Conservation (phyloP, 1,140 invertebrate species). For the Eubasilissa regina region DNA sequence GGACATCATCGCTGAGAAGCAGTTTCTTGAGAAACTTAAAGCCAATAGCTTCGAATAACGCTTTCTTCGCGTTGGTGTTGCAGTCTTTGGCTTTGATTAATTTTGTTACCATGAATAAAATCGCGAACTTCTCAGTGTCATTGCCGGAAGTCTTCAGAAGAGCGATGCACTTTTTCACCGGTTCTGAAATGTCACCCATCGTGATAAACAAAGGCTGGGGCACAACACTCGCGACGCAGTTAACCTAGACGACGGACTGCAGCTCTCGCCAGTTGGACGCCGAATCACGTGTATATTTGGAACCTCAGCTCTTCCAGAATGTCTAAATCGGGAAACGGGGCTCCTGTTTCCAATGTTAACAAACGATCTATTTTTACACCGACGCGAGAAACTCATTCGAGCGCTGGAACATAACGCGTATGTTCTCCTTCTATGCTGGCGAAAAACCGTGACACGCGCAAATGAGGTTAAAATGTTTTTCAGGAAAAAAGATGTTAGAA, state of each 20-base stretch:
- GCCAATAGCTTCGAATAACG: conserved; percentile 91
- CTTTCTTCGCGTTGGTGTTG: conserved; percentile 78
- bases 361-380: conserved; percentile 50
- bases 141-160: conserved; percentile 83
- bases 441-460: conserved; percentile 41
- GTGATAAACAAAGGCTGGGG: conserved; percentile 57
- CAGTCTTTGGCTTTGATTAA: conserved; percentile 86
- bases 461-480: conserved; percentile 47
- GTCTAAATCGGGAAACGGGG: conserved; percentile 72
- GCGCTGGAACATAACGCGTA: conserved; percentile 42
- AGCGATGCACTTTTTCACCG: conserved; percentile 85
- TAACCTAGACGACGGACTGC: conserved; percentile 34
- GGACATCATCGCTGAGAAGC: conserved; percentile 81
- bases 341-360: conserved; percentile 61
- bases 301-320: conserved; percentile 71
- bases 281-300: conserved; percentile 73
- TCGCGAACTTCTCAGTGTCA: conserved; percentile 93
- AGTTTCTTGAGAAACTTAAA: conserved; percentile 87
- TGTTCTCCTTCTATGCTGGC: neutral
- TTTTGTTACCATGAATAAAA: conserved; percentile 92
- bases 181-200: conserved; percentile 78
- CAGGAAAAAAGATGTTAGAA: conserved; percentile 12
- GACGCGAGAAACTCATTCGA: conserved; percentile 43
- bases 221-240: conserved; percentile 35
- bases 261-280: conserved; percentile 31